Percentiles rank a stretch among this genome's conserved stretches.
These are phyloP conservation scores for Gopherus evgoodei DNA, from an alignment of 2,113 vertebrate species.

Conservation along the genomic window DNA sequence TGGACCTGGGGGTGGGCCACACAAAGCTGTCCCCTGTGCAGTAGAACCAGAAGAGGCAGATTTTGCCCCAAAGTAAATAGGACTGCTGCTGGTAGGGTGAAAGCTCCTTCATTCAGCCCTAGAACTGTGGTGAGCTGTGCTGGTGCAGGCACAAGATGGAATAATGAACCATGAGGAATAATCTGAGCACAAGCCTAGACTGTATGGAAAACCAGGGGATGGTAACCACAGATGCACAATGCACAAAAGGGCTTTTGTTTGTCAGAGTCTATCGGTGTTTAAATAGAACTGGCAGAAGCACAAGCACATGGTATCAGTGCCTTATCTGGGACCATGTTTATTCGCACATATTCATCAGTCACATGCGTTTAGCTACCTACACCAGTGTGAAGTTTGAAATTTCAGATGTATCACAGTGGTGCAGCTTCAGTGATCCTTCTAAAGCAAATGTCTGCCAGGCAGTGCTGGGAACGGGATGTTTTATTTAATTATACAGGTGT, in stretches of 20 bases:
- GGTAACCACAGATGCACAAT: constrained; percentile 39
- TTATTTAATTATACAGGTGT: background rate
- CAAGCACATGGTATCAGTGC: constrained; percentile 82
- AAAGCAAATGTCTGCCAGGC: background rate
- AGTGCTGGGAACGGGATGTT: background rate
- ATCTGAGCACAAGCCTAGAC: background rate
- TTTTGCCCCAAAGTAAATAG: background rate
- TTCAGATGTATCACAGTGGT: background rate
- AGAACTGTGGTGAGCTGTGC: background rate
- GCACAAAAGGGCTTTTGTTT: constrained; percentile 66
- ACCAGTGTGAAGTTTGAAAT: constrained; percentile 73
- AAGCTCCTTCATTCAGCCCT: background rate
- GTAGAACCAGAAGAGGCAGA: background rate
- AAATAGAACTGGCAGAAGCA: constrained; percentile 84
- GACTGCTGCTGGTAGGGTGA: background rate
- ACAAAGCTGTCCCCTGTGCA: background rate
- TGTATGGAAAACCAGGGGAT: background rate
- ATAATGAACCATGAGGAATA: background rate
- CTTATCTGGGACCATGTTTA: constrained; percentile 81
- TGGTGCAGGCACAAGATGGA: background rate
- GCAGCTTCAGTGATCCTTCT: background rate
- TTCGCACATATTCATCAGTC: constrained; percentile 79
- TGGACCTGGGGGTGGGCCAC: background rate
- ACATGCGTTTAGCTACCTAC: constrained; percentile 79
- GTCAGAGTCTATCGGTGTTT: constrained; percentile 60